Evolutionary conservation across 2,888 invertebrate species (phyloP).

Genomic region (Eledona agricola): DNA sequence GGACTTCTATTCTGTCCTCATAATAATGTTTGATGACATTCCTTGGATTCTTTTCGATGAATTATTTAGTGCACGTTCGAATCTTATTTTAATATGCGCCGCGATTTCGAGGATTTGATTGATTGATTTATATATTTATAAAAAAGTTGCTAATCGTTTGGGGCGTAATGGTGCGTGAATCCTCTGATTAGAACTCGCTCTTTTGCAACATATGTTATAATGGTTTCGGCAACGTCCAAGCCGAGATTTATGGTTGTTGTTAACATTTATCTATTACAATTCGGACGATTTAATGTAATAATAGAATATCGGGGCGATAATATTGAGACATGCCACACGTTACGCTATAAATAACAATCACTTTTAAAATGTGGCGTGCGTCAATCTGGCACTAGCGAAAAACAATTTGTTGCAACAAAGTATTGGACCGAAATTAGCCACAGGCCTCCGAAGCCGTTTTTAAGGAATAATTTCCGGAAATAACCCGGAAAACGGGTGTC

Average conservation of each 20-base stretch:
- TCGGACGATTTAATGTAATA: constrained; percentile 2
- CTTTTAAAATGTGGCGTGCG: constrained; percentile 26
- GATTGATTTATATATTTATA: too few species aligned
- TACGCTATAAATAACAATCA: constrained; percentile 29
- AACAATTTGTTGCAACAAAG: constrained; percentile 15
- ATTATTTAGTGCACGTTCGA: constrained; percentile 19
- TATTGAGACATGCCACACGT: constrained; percentile 15
- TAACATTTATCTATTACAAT: not conserved
- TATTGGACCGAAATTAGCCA: constrained; percentile 3
- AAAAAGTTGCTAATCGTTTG: too few species aligned
- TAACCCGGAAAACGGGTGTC: constrained; percentile 10
- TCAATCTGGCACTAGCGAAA: constrained; percentile 27
- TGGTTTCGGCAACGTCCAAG: too few species aligned
- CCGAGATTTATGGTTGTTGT: constrained; percentile 5
- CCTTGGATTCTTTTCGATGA: constrained; percentile 21
- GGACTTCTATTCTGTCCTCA: constrained; percentile 22
- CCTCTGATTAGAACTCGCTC: too few species aligned
- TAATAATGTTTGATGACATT: constrained; percentile 23
- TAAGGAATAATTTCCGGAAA: constrained; percentile 7
- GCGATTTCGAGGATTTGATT: constrained; percentile 1
- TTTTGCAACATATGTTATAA: too few species aligned
- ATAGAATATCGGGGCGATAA: too few species aligned
- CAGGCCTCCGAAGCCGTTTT: constrained; percentile 6
- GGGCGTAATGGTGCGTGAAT: too few species aligned
- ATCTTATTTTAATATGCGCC: constrained; percentile 6